Evolutionary conservation across 1,140 invertebrate genomes (phyloP).

Genomic region (Zaprionus davidi): DNA sequence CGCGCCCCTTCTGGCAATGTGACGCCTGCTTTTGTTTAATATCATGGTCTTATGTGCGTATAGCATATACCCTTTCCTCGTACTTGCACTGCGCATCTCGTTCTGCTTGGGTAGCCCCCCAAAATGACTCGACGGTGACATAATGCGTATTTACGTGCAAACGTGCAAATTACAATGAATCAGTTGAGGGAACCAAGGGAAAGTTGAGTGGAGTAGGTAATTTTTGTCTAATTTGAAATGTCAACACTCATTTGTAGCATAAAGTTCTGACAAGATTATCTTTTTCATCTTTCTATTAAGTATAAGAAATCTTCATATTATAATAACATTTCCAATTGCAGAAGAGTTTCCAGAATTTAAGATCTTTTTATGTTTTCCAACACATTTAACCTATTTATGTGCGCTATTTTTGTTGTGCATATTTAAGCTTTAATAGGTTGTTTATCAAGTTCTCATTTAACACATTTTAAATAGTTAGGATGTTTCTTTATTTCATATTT

Average conservation of each 20-base stretch:
- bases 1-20: slow-evolving; percentile 35
- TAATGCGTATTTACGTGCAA: neutral
- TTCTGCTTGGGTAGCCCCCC: slow-evolving; percentile 23
- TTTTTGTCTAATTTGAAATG: no score
- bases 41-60: slow-evolving; percentile 1
- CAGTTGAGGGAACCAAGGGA: neutral
- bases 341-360: neutral
- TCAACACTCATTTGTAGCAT: no score
- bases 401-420: neutral
- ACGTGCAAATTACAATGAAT: neutral
- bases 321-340: neutral
- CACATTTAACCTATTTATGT: neutral
- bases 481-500: neutral
- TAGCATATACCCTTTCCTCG: slow-evolving; percentile 42
- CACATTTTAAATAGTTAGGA: neutral
- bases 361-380: neutral
- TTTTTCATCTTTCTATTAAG: no score
- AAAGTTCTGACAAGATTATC: neutral
- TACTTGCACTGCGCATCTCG: slow-evolving; percentile 31
- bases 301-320: neutral
- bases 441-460: neutral
- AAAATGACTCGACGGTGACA: slow-evolving; percentile 8
- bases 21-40: slow-evolving; percentile 31
- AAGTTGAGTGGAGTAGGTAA: neutral
- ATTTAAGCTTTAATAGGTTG: neutral